Percentiles rank a stretch among this genome's conserved stretches.
Evolutionary conservation across 2,797 vertebrate genomes (phyloP).

Genomic region (Ctenopoma multispine): DNA sequence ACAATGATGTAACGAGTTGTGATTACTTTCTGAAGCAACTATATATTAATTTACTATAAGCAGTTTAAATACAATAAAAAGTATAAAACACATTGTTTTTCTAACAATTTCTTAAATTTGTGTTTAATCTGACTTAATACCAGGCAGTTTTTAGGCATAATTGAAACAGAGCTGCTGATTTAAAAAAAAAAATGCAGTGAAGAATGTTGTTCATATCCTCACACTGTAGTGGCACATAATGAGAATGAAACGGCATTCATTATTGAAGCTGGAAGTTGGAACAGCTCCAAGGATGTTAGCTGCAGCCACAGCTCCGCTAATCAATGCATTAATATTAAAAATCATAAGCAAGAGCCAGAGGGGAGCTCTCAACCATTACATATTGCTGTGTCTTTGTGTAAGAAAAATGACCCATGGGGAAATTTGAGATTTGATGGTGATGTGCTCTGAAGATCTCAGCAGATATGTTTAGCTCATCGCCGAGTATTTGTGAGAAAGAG

Average conservation of each 20-base stretch:
- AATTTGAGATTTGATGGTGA: conserved; percentile 36
- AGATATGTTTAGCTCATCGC: conserved; percentile 17
- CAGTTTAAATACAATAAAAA: no score
- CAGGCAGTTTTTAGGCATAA: conserved; percentile 11
- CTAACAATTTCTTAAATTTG: neutral
- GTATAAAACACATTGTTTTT: no score
- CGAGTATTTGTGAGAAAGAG: conserved; percentile 1
- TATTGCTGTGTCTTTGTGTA: conserved; percentile 42
- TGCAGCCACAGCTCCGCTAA: conserved; percentile 59
- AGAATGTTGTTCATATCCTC: conserved; percentile 58
- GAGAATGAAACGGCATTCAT: conserved; percentile 61
- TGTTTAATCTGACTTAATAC: conserved; percentile 7
- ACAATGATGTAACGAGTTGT: no score
- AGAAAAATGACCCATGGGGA: conserved; percentile 48
- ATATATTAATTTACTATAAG: no score
- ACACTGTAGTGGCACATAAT: conserved; percentile 52
- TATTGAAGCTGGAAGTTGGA: conserved; percentile 61
- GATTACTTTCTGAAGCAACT: no score
- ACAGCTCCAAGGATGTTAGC: conserved; percentile 59
- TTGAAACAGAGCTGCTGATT: conserved; percentile 12
- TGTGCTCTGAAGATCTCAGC: conserved; percentile 33
- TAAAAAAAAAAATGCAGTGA: conserved; percentile 26
- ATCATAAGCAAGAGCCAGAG: conserved; percentile 63
- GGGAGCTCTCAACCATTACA: conserved; percentile 44
- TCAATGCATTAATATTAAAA: conserved; percentile 75